These are phyloP conservation scores for Girardia tigrina DNA, from an alignment of 2,888 invertebrate species.

Conservation along the genomic window DNA sequence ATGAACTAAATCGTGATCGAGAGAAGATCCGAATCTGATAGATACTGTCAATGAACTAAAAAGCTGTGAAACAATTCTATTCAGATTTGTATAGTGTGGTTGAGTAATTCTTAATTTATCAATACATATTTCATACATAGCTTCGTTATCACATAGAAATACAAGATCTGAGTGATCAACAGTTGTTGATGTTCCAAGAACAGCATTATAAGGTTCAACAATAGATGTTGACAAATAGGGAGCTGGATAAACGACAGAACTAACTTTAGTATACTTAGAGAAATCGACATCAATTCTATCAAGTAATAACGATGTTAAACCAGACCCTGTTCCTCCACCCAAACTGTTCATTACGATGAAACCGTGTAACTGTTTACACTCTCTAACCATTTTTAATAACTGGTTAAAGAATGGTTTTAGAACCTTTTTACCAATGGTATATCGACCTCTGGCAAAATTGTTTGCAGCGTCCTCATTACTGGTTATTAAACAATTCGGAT, in stretches of 20 bases:
- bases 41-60: constrained; percentile 49
- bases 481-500: constrained; percentile 43
- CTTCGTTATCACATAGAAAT: constrained; percentile 45
- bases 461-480: constrained; percentile 44
- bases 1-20: constrained; percentile 52
- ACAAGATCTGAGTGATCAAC: constrained; percentile 82
- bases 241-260: constrained; percentile 45
- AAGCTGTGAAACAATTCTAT: constrained; percentile 81
- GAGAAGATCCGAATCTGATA: constrained; percentile 51
- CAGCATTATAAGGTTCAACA: constrained; percentile 64
- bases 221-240: constrained; percentile 42
- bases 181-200: constrained; percentile 82
- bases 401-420: constrained; percentile 44
- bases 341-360: constrained; percentile 61
- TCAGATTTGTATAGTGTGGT: constrained; percentile 72
- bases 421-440: constrained; percentile 43
- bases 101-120: constrained; percentile 68
- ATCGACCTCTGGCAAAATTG: constrained; percentile 44
- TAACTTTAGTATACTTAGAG: constrained; percentile 48
- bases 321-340: constrained; percentile 45
- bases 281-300: constrained; percentile 58
- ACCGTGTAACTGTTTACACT: constrained; percentile 51
- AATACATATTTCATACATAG: constrained; percentile 54
- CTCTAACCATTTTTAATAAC: constrained; percentile 49
- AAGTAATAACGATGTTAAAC: constrained; percentile 53